A percentile compares a stretch with the other conserved stretches of the same genome.
These are phyloP conservation scores for Mionectes olivaceus DNA, from an alignment of 2,797 vertebrate species.

Conservation along the genomic window DNA sequence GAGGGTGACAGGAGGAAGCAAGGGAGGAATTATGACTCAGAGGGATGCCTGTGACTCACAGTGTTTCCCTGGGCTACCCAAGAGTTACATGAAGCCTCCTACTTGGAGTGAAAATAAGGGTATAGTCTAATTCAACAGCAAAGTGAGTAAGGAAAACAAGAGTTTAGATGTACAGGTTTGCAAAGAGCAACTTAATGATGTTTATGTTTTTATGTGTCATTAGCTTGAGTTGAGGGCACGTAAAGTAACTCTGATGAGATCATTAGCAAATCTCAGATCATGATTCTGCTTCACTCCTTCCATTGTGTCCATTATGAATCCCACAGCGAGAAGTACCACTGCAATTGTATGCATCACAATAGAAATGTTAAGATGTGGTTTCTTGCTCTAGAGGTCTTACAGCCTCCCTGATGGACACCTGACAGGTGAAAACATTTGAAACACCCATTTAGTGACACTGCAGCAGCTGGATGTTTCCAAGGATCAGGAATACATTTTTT, in stretches of 20 bases:
- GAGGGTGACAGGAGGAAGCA: background rate
- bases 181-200: background rate
- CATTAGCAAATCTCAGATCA: background rate
- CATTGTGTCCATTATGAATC: background rate
- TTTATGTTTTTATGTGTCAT: background rate
- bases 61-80: background rate
- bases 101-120: background rate
- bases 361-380: background rate
- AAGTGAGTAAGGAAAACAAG: background rate
- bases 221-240: background rate
- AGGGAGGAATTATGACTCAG: background rate
- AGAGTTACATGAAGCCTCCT: background rate
- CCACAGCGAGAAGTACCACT: background rate
- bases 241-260: background rate
- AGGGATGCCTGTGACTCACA: background rate
- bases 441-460: background rate
- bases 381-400: background rate
- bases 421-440: background rate
- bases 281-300: background rate
- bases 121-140: background rate
- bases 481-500: background rate
- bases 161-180: background rate
- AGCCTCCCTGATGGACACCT: background rate
- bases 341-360: rapidly evolving
- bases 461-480: background rate